Percentiles rank a stretch among this genome's conserved stretches.
Evolutionary conservation across 2,888 invertebrate species (phyloP).

Genomic region (Eristalis pertinax): DNA sequence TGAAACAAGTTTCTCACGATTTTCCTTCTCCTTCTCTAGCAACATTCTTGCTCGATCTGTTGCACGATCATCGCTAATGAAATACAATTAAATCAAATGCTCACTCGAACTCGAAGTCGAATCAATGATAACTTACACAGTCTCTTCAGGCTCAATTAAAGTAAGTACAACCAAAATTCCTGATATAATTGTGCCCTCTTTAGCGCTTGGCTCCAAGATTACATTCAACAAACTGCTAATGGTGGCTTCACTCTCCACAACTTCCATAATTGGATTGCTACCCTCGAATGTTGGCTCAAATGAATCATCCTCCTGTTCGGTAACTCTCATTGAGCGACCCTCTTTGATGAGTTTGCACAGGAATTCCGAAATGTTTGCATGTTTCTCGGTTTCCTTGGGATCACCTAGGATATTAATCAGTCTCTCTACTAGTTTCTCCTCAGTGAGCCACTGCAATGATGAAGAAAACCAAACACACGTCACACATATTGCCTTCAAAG

Average conservation of each 20-base stretch:
- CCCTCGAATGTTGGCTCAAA: constrained; percentile 79
- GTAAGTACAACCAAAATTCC: constrained; percentile 91
- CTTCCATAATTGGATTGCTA: constrained; percentile 87
- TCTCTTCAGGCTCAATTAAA: constrained; percentile 82
- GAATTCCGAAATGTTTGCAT: constrained; percentile 93
- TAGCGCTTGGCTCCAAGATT: constrained; percentile 86
- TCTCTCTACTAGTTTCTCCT: constrained; percentile 92
- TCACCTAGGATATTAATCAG: constrained; percentile 86
- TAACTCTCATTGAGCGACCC: constrained; percentile 83
- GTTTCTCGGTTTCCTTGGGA: constrained; percentile 87
- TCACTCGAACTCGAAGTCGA: too few species aligned
- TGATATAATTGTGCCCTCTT: constrained; percentile 88
- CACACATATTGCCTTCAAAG: too few species aligned
- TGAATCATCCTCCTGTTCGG: constrained; percentile 83
- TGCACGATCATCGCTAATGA: constrained; percentile 79
- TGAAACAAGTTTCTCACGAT: constrained; percentile 84
- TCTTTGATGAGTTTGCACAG: constrained; percentile 91
- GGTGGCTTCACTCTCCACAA: constrained; percentile 86
- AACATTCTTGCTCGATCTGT: constrained; percentile 78
- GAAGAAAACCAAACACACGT: constrained; percentile 32
- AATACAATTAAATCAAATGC: neutral
- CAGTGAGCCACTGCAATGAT: constrained; percentile 91
- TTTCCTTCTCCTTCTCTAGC: constrained; percentile 83
- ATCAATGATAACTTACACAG: constrained; percentile 76
- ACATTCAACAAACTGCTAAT: constrained; percentile 87